Conservation (phyloP, 2,113 vertebrate species). For the Trochalopteron elliotii region DNA sequence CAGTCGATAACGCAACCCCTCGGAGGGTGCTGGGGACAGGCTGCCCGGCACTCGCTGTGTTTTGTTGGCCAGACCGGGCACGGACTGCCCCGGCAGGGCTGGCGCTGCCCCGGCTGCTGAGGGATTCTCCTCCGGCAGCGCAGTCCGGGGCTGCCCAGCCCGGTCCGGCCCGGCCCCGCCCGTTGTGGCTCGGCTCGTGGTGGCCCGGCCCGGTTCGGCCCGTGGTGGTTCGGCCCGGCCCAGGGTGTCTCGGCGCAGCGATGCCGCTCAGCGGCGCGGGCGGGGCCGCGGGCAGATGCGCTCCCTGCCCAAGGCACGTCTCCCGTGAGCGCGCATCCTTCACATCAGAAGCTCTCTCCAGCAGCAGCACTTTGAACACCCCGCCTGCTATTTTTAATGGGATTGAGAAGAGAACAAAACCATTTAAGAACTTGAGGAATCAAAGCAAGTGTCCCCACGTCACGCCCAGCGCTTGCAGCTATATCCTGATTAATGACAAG, state of each 20-base stretch:
- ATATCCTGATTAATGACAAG: conserved; percentile 56
- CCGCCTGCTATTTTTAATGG: conserved; percentile 40
- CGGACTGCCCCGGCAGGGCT: accelerated
- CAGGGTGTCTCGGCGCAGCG: background rate
- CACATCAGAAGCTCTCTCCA: conserved; percentile 11
- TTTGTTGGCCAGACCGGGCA: accelerated
- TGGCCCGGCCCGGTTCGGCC: too few relatives aligned
- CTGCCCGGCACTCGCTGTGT: background rate
- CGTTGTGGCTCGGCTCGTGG: too few relatives aligned
- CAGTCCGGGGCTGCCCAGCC: background rate
- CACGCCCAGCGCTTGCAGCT: conserved; percentile 26
- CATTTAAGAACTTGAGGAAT: conserved; percentile 41
- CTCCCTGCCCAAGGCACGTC: background rate
- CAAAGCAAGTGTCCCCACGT: conserved; percentile 43
- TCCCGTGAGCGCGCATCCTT: background rate
- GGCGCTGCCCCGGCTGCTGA: background rate
- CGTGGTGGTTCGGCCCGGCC: too few relatives aligned
- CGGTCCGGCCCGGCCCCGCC: background rate
- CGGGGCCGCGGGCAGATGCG: background rate
- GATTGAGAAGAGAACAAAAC: conserved; percentile 57
- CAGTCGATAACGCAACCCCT: accelerated
- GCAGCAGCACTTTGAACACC: conserved; percentile 42
- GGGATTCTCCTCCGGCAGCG: background rate
- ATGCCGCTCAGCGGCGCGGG: accelerated
- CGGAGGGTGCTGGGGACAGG: background rate